phyloP scores from a whole-genome alignment of 2,888 invertebrate genomes.

The Pantelozetes paolii region DNA sequence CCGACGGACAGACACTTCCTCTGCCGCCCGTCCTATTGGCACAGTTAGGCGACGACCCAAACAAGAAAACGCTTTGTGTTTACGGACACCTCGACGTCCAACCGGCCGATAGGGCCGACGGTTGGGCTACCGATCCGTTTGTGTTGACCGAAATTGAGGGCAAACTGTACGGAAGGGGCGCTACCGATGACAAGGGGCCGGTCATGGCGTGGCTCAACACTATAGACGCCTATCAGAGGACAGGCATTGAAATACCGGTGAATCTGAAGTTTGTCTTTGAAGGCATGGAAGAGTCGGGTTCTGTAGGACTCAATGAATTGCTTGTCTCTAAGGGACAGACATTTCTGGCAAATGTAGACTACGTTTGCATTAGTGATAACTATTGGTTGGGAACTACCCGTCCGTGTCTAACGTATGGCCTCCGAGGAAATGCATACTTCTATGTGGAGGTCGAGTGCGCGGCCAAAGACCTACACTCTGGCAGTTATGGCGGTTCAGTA shows the following conservation, averaged over 20 bases:
- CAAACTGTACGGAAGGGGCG: conserved; percentile 84
- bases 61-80: conserved; percentile 85
- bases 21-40: conserved; percentile 82
- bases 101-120: conserved; percentile 83
- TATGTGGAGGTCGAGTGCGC: conserved; percentile 81
- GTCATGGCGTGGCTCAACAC: conserved; percentile 94
- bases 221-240: conserved; percentile 75
- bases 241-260: conserved; percentile 62
- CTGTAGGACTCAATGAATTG: conserved; percentile 86
- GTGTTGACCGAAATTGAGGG: conserved; percentile 77
- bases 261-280: conserved; percentile 85
- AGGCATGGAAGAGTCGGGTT: conserved; percentile 98
- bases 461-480: conserved; percentile 88
- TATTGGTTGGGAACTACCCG: conserved; percentile 97
- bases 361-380: conserved; percentile 96
- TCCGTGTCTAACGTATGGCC: conserved; percentile 93
- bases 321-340: conserved; percentile 66
- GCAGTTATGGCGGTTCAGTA: conserved; percentile 89
- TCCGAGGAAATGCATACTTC: conserved; percentile 86
- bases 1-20: conserved; percentile 66
- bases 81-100: conserved; percentile 99
- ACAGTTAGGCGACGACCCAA: conserved; percentile 69
- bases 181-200: conserved; percentile 87
- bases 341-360: conserved; percentile 78
- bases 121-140: conserved; percentile 95